Conservation (phyloP, 2,888 invertebrate species). For the Allacma fusca region DNA sequence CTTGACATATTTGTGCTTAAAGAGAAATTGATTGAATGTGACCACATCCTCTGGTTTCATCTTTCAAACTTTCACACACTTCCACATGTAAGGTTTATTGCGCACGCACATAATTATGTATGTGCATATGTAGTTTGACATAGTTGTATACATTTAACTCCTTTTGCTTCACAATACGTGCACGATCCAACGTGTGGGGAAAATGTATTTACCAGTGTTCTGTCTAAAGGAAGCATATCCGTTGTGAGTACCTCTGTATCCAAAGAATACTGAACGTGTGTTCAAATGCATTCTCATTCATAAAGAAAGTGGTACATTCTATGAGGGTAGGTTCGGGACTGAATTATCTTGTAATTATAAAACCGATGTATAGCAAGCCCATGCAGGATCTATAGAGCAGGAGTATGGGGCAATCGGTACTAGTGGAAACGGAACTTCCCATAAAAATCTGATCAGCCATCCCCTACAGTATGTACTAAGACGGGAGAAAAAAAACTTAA, state of each 20-base stretch:
- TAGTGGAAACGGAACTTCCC: neutral
- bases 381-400: no score
- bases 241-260: no score
- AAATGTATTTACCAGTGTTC: no score
- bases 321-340: neutral
- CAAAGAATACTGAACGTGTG: no score
- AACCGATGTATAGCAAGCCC: neutral
- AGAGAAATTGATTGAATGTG: slow-evolving; percentile 16
- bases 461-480: neutral
- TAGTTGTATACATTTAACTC: neutral
- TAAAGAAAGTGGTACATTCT: no score
- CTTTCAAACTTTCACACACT: slow-evolving; percentile 13
- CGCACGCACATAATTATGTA: no score
- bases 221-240: no score
- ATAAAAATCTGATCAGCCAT: neutral
- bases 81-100: neutral
- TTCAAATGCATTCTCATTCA: no score
- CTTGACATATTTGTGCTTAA: slow-evolving; percentile 16
- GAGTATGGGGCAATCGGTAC: neutral
- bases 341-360: slow-evolving; percentile 12
- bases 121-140: neutral
- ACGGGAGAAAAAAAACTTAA: slow-evolving; percentile 1
- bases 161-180: neutral
- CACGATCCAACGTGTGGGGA: no score
- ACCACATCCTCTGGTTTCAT: slow-evolving; percentile 16